Evolutionary conservation across 2,888 invertebrate genomes (phyloP), one percentile per base, ranked within the genome.

Genomic region (Eupithecia tripunctaria): DNA sequence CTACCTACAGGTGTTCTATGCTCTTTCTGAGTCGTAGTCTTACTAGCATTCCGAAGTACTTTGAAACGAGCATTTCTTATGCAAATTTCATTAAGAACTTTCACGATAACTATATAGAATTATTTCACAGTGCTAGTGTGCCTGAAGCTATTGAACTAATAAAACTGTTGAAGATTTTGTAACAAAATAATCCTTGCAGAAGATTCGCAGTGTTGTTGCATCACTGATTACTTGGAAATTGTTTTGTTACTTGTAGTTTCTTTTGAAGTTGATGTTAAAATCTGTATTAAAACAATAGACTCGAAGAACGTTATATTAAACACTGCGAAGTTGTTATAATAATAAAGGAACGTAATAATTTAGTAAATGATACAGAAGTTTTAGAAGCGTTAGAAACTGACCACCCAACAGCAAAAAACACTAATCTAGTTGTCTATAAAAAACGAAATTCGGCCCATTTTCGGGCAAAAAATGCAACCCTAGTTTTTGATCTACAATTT

Each of bases 371-470:
- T 69, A 73, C 77, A 77, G 73, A 70, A 75, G 77, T 74, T 60
- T 15, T 32, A 69, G 36, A 67, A 36, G 41, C 72, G 69, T 72
- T 73, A 76, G 74, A 74, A 66, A 74, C 73, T 78, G 75, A 75
- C 79, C 76, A 77, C 75, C 75, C 72, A 72, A 74, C 43, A 71
- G 32, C 38, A 62, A 76, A 74, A 74, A 75, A 79, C 68, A 64
- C 63, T 38, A 73, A 76, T 70, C 71, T 70, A 71, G 67, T 56
- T 64, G 66, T 70, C 47, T 56, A 56, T 68, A 73, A 72, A 75
- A 76, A 75, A 78, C 72, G 51, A 72, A 75, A 73, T 78, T 76
- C 74, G 73, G 69, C 68, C 70, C 64, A 60, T 76, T 79, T 76
- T 76, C 64, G 74, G 74, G n/a, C 27, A 71, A 68, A 65, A 75